Conservation (phyloP, 1,140 invertebrate genomes). For the Pollicipes pollicipes region DNA sequence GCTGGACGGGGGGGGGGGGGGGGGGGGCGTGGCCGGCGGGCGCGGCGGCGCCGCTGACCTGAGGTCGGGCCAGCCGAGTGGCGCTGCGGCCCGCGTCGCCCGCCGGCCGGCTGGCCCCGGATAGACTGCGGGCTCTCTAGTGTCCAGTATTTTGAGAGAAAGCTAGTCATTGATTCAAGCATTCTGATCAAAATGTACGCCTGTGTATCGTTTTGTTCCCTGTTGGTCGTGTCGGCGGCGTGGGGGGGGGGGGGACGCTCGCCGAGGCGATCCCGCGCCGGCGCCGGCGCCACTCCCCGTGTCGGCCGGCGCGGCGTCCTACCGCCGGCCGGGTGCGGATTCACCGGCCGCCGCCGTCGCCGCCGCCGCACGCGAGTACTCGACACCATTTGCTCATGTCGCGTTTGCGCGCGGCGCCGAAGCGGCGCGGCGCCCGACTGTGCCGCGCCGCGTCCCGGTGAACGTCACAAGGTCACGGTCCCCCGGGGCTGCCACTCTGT, state of each 20-base stretch:
- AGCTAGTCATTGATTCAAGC: neutral
- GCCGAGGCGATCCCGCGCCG: too few species aligned
- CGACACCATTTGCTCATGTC: neutral
- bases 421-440: too few species aligned
- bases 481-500: neutral
- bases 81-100: too few species aligned
- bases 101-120: too few species aligned
- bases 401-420: neutral
- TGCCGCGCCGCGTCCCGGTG: too few species aligned
- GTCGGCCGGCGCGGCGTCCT: neutral
- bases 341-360: too few species aligned
- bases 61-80: too few species aligned
- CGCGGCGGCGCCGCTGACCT: too few species aligned
- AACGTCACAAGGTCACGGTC: too few species aligned
- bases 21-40: neutral
- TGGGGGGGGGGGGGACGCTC: too few species aligned
- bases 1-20: too few species aligned
- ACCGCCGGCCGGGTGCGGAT: neutral
- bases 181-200: neutral
- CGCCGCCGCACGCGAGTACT: too few species aligned
- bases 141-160: slow-evolving; percentile 2
- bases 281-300: neutral
- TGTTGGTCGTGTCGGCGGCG: neutral
- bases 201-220: neutral
- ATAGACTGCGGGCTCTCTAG: neutral